Conservation (phyloP, 1,140 invertebrate species). For the Ladona fulva region DNA sequence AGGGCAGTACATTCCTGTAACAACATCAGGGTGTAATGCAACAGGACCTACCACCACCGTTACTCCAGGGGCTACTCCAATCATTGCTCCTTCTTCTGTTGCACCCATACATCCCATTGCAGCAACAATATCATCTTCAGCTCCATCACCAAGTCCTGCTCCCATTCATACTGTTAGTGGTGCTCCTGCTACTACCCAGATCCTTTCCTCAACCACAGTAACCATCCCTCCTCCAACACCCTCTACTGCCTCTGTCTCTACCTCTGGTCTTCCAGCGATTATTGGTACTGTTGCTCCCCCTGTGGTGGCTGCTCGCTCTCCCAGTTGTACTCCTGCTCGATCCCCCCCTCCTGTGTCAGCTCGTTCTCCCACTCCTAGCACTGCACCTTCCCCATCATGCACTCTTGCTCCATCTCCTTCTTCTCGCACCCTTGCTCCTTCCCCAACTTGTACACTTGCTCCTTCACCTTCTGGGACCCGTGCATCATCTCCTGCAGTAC, state of each 20-base stretch:
- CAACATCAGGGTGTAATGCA: constrained; percentile 25
- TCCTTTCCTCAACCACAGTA: constrained; percentile 16
- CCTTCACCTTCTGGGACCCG: constrained; percentile 29
- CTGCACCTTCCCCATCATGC: neutral
- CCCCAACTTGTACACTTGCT: constrained; percentile 14
- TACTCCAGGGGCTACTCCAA: neutral
- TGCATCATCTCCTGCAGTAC: constrained; percentile 24
- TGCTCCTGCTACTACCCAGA: neutral
- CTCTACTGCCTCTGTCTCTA: constrained; percentile 13
- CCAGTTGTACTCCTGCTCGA: constrained; percentile 16
- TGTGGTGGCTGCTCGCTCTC: constrained; percentile 14
- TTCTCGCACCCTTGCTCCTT: neutral
- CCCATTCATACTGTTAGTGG: neutral
- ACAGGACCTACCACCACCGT: neutral
- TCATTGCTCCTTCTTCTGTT: neutral
- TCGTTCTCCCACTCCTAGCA: constrained; percentile 14
- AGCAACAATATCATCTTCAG: neutral
- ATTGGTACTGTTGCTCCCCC: neutral
- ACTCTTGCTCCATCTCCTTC: neutral
- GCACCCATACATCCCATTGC: neutral
- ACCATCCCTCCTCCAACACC: constrained; percentile 14
- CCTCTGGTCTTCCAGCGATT: constrained; percentile 13
- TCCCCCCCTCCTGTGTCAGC: constrained; percentile 12
- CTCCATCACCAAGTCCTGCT: neutral
- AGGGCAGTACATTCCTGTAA: constrained; percentile 56